Evolutionary conservation across 2,113 vertebrate genomes (phyloP).

Genomic region (Piaya cayana): DNA sequence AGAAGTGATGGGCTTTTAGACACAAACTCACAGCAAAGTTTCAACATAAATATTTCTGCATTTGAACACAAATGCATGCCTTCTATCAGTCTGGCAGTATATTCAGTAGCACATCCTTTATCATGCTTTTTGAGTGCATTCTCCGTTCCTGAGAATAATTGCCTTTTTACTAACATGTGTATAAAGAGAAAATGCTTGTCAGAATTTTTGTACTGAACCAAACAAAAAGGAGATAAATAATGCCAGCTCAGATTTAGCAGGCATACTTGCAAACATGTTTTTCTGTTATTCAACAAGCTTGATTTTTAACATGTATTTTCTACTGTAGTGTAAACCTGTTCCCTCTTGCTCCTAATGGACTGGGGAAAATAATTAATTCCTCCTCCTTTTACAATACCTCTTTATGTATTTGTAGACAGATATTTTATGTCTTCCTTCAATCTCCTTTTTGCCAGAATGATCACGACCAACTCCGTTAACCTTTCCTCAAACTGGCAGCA

Average conservation of each 20-base stretch:
- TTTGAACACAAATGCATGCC: neutral
- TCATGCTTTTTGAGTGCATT: neutral
- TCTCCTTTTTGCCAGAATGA: constrained; percentile 11
- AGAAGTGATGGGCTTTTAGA: neutral
- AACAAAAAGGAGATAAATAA: constrained; percentile 15
- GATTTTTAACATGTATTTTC: constrained; percentile 49
- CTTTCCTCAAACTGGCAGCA: neutral
- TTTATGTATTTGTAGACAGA: constrained; percentile 3
- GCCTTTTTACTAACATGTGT: constrained; percentile 1
- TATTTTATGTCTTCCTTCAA: constrained; percentile 7
- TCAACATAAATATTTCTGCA: constrained; percentile 10
- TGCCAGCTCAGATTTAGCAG: neutral
- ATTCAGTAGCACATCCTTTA: neutral
- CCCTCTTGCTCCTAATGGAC: neutral
- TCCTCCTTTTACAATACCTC: neutral
- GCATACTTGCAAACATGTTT: neutral
- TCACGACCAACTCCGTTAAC: neutral
- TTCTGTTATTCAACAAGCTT: neutral
- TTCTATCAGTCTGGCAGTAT: neutral
- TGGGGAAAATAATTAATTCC: neutral
- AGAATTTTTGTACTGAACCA: neutral
- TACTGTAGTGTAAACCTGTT: neutral
- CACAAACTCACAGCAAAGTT: neutral
- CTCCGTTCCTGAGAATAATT: neutral
- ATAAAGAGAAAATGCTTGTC: constrained; percentile 26